Percentiles rank a stretch among this genome's conserved stretches.
Evolutionary conservation across 2,888 invertebrate species (phyloP).

Genomic region (Drosophila borborema): DNA sequence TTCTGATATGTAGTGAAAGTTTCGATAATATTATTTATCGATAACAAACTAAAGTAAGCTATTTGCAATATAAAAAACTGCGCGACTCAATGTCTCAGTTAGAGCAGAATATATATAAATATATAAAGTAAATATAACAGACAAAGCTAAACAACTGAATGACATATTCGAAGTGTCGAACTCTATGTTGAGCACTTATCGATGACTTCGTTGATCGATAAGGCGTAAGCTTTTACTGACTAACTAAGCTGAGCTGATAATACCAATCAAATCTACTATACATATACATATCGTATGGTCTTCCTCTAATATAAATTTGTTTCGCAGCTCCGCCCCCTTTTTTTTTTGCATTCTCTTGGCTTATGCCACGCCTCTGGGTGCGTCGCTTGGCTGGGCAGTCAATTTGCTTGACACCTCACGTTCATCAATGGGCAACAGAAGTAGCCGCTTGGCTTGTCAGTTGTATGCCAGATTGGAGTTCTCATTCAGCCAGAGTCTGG

Average conservation of each 20-base stretch:
- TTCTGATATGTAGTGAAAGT: too few relatives aligned
- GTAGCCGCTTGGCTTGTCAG: conserved; percentile 57
- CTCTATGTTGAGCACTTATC: too few relatives aligned
- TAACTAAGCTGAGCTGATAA: too few relatives aligned
- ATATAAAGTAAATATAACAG: too few relatives aligned
- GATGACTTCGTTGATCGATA: too few relatives aligned
- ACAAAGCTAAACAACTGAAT: too few relatives aligned
- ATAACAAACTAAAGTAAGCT: not conserved
- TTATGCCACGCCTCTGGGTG: conserved; percentile 44
- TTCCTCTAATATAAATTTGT: not conserved
- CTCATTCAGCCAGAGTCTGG: conserved; percentile 21
- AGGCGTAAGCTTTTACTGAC: too few relatives aligned
- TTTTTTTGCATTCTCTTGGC: not conserved
- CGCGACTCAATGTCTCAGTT: too few relatives aligned
- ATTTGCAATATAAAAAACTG: too few relatives aligned
- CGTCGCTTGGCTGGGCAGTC: conserved; percentile 69
- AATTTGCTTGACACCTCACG: conserved; percentile 84
- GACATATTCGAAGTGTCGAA: too few relatives aligned
- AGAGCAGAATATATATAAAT: too few relatives aligned
- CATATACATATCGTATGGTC: not conserved
- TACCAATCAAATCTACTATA: too few relatives aligned
- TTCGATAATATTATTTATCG: not conserved
- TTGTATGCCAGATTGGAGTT: conserved; percentile 21
- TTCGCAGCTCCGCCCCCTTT: not conserved
- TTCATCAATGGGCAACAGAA: conserved; percentile 82